Evolutionary conservation across 1,140 invertebrate species (phyloP).

Genomic region (Cydia amplana): DNA sequence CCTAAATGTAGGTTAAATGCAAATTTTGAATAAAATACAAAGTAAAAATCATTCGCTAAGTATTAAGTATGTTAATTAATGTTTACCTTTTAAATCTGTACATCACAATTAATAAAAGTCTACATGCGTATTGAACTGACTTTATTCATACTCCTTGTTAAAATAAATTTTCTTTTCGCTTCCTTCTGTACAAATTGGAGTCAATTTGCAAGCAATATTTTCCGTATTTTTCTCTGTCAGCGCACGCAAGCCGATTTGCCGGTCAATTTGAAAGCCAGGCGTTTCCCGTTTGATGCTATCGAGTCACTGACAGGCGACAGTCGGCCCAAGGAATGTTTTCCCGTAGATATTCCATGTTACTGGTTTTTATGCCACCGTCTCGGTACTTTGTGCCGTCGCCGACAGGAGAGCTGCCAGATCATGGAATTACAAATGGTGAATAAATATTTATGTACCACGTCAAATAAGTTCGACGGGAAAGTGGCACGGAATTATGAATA

Average conservation of each 20-base stretch:
- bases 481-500: background rate
- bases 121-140: background rate
- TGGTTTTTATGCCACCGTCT: constrained; percentile 30
- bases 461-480: constrained; percentile 21
- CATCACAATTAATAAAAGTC: too few species aligned
- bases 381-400: constrained; percentile 8
- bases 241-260: constrained; percentile 28
- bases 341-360: constrained; percentile 23
- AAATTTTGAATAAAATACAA: too few species aligned
- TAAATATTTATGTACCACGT: constrained; percentile 14
- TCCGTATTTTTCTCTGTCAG: background rate
- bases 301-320: constrained; percentile 24
- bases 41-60: too few species aligned
- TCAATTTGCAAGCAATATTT: constrained; percentile 2
- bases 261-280: constrained; percentile 21
- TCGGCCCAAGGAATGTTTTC: constrained; percentile 23
- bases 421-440: constrained; percentile 22
- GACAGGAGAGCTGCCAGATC: constrained; percentile 23
- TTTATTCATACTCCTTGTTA: background rate
- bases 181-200: background rate
- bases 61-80: too few species aligned
- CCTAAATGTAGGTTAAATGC: too few species aligned
- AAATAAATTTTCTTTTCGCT: constrained; percentile 11
- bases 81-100: too few species aligned
- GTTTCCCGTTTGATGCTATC: constrained; percentile 29